Base-by-base conservation (phyloP, 2,888 invertebrate genomes). In the Yponomeuta sedellus region DNA sequence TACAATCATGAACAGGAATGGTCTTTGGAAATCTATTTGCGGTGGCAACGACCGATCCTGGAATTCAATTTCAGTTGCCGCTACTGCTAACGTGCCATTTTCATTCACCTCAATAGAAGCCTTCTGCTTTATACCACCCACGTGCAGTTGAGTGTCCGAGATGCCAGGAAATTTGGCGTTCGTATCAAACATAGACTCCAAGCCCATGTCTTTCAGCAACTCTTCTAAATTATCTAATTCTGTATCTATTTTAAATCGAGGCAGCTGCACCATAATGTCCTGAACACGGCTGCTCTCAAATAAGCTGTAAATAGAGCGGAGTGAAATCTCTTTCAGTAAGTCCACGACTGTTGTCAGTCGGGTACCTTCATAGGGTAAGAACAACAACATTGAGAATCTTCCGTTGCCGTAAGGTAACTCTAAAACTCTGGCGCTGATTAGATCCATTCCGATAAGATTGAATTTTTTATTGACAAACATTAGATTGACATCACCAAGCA, bases 381-480 rank as follows among this genome's bases (percentile, higher is more conserved):
- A 82, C 2, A 95, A 73, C 8, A 94, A 79, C 94, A 95, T 95
- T 0, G 93, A 93, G 67, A 92, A 91, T 66, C 92, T 88, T 1
- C 73, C 75, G 0, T 78, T 70, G 0, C 83, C 86, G 57, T 87
- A 91, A 0, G 88, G 88, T 8, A 91, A 67, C 69, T 91, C 87
- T 4, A 89, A 52, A 0, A 89, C 81, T 22, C 67, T 70, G 0
- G 88, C 82, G 2, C 77, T 68, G 11, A 91, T 72, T 1, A 88
- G 88, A 16, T 52, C 44, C 44, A 52, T 52, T 16, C 2, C 12
- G 3, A 52, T 16, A 16, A 16, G 16, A 16, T 12, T 52, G 44
- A 52, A 52, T 8, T 52, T 52, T 12, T 52, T 16, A 52, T 52
- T 52, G 16, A 52, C 44, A 52, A 52, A 52, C 44, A 52, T 52